A percentile compares a stretch with the other conserved stretches of the same genome.
Conservation (phyloP, 2,888 invertebrate species). For the Dasysyrphus albostriatus region DNA sequence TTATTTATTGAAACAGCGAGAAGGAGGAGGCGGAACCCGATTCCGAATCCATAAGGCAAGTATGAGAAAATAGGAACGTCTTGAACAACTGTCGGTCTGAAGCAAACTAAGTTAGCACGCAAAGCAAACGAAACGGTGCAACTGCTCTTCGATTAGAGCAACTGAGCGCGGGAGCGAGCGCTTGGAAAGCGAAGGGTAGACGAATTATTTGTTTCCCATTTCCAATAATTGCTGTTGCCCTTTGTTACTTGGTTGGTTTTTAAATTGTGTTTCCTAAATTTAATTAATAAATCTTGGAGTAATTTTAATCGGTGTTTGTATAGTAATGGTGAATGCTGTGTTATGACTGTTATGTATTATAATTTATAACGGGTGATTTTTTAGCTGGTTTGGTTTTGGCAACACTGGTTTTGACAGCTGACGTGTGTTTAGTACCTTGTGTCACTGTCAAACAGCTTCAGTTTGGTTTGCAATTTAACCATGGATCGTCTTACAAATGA, state of each 20-base stretch:
- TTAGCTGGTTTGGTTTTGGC: no score
- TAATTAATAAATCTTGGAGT: conserved; percentile 23
- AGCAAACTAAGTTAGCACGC: conserved; percentile 64
- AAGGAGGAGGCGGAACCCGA: conserved; percentile 3
- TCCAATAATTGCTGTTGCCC: conserved; percentile 27
- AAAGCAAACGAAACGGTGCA: conserved; percentile 20
- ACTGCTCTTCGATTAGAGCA: conserved; percentile 3
- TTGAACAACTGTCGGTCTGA: conserved; percentile 63
- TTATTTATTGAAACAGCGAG: conserved; percentile 11
- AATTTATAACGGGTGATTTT: no score
- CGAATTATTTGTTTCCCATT: conserved; percentile 4
- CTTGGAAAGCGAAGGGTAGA: conserved; percentile 38
- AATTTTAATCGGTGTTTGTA: conserved; percentile 1
- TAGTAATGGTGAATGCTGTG: not conserved
- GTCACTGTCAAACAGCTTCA: no score
- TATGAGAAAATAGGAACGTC: conserved; percentile 52
- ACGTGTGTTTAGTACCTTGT: no score
- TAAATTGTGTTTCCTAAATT: not conserved
- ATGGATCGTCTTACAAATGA: no score
- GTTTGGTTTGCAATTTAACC: no score
- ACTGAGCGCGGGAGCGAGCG: not conserved
- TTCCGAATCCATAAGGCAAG: not conserved
- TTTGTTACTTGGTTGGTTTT: conserved; percentile 19
- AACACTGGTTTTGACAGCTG: no score
- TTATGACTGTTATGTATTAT: not conserved